Evolutionary conservation across 2,888 invertebrate genomes (phyloP).

Genomic region (Drosophila mimica): DNA sequence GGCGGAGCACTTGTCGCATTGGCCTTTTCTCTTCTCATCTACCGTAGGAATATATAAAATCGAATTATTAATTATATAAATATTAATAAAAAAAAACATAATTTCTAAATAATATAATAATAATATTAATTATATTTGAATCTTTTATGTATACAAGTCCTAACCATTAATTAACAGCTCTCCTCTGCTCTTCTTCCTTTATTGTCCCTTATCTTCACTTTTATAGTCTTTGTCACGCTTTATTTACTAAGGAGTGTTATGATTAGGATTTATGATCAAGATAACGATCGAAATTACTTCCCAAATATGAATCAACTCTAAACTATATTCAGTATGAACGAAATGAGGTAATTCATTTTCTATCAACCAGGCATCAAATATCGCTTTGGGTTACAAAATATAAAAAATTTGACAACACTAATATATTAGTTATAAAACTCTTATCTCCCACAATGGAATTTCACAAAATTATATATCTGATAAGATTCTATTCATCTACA

Average conservation of each 20-base stretch:
- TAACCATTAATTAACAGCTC: not conserved
- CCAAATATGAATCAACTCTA: conserved; percentile 6
- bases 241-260: not conserved
- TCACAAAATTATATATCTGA: conserved; percentile 11
- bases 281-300: not conserved
- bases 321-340: not conserved
- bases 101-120: not conserved
- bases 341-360: not conserved
- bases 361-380: not conserved
- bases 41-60: not conserved
- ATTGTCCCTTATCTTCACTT: not conserved
- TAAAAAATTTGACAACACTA: too few species aligned
- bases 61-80: too few species aligned
- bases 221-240: not conserved
- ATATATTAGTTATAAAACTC: not conserved
- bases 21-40: not conserved
- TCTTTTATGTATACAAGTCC: not conserved
- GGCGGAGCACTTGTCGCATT: conserved; percentile 26
- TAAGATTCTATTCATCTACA: conserved; percentile 30
- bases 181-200: not conserved
- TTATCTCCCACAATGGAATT: conserved; percentile 14
- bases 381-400: not conserved
- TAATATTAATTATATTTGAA: not conserved
- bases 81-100: not conserved
- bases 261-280: not conserved